These are phyloP conservation scores for Mesembrinibis cayennensis DNA, from an alignment of 2,113 vertebrate species.

Conservation along the genomic window DNA sequence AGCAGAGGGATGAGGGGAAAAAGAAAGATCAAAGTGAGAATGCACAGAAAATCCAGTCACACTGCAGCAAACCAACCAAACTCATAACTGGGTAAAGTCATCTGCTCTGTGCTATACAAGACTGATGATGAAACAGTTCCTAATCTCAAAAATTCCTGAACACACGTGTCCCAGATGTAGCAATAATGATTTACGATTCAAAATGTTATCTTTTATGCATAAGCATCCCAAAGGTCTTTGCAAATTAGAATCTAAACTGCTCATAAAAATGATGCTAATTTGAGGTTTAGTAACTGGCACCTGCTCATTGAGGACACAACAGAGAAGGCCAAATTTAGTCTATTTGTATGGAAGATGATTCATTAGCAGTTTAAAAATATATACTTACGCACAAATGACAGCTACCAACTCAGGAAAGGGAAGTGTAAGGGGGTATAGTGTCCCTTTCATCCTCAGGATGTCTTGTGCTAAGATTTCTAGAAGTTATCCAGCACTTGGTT, in stretches of 20 bases:
- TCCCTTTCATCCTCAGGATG: neutral
- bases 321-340: neutral
- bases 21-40: neutral
- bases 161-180: neutral
- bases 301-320: neutral
- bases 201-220: neutral
- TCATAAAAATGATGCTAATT: neutral
- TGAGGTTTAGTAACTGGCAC: neutral
- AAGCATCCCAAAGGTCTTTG: neutral
- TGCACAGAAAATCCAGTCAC: neutral
- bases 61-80: neutral
- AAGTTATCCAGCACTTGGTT: neutral
- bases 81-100: neutral
- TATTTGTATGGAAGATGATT: neutral
- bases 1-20: neutral
- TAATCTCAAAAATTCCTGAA: neutral
- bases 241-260: neutral
- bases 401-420: neutral
- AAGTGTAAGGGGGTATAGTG: neutral
- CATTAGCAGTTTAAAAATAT: neutral
- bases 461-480: neutral
- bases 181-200: neutral
- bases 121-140: neutral
- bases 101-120: neutral
- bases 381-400: neutral